Evolutionary conservation across 2,888 invertebrate genomes (phyloP).

Genomic region (Agrochola circellaris): DNA sequence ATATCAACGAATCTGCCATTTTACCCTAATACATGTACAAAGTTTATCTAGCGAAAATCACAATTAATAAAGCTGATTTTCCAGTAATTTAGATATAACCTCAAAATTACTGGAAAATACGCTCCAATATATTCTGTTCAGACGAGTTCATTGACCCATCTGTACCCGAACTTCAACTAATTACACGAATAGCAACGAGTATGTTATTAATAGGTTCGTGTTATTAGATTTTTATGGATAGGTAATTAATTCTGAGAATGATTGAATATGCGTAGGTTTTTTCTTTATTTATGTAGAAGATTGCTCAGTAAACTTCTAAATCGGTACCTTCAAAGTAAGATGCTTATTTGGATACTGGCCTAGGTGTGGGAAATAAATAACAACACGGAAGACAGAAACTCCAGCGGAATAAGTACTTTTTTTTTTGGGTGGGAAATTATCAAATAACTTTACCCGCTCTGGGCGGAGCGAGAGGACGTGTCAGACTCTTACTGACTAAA

Average conservation of each 20-base stretch:
- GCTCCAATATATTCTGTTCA: constrained; percentile 13
- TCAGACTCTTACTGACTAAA: too few species aligned
- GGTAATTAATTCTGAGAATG: constrained; percentile 2
- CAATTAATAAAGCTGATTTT: background rate
- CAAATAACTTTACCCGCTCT: too few species aligned
- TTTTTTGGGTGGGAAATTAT: too few species aligned
- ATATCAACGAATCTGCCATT: background rate
- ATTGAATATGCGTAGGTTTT: constrained; percentile 4
- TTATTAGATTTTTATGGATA: constrained; percentile 22
- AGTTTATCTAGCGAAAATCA: background rate
- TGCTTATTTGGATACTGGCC: background rate
- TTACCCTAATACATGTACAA: background rate
- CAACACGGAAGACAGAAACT: too few species aligned
- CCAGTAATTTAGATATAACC: constrained; percentile 8
- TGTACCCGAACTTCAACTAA: constrained; percentile 12
- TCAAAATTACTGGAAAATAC: background rate
- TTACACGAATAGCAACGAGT: constrained; percentile 18
- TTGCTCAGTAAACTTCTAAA: background rate
- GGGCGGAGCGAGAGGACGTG: too few species aligned
- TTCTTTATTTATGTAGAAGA: background rate
- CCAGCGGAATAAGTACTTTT: background rate
- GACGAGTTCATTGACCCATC: constrained; percentile 24
- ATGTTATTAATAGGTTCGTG: constrained; percentile 24
- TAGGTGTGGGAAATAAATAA: background rate
- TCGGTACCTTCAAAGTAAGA: background rate